phyloP scores from a whole-genome alignment of 2,113 vertebrate species.

The Xyrauchen texanus region DNA sequence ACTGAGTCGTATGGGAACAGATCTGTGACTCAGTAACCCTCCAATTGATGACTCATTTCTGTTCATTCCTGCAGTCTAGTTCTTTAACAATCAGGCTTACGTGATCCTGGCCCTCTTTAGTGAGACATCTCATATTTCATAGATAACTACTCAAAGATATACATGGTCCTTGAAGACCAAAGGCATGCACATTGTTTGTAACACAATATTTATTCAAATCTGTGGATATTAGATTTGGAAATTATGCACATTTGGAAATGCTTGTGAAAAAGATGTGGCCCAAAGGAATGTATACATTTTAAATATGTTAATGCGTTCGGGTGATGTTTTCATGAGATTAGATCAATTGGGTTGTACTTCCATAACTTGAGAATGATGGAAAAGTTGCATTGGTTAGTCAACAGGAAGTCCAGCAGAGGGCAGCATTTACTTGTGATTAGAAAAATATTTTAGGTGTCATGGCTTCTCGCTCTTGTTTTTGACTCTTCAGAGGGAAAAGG shows the following conservation, averaged over 20 bases:
- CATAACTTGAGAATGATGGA: neutral
- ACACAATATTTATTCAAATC: neutral
- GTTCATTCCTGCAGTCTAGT: no score
- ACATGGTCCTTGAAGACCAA: neutral
- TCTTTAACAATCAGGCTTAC: neutral
- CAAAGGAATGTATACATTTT: neutral
- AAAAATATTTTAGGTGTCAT: neutral
- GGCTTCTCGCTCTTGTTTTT: no score
- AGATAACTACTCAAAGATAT: neutral
- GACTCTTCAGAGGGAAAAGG: no score
- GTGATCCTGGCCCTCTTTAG: neutral
- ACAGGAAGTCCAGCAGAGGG: conserved; percentile 45
- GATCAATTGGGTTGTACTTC: neutral
- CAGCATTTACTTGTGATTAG: conserved; percentile 17
- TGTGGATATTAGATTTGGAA: neutral
- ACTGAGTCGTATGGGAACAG: no score
- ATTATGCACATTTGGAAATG: neutral
- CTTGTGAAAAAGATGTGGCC: neutral
- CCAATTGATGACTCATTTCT: no score
- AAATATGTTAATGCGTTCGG: neutral
- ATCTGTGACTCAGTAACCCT: no score
- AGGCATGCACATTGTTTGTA: neutral
- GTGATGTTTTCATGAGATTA: neutral
- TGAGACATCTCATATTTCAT: neutral
- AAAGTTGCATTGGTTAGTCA: neutral